Conservation (phyloP, 2,113 vertebrate genomes). For the Pelmatolapia mariae region DNA sequence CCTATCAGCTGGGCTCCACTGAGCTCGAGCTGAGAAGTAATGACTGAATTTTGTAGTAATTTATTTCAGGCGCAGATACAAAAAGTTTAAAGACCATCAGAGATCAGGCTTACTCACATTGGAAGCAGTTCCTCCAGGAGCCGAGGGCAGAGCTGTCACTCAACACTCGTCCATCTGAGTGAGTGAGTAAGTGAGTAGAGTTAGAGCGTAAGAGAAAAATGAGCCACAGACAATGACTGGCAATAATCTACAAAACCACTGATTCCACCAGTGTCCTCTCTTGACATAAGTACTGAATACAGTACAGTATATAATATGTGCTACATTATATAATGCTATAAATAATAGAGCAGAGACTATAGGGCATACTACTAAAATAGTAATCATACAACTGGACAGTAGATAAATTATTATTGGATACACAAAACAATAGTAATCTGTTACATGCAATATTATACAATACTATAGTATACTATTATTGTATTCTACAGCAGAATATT, state of each 20-base stretch:
- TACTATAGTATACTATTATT: not conserved
- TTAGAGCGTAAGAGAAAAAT: not conserved
- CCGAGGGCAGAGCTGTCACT: constrained; percentile 68
- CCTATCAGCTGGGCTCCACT: not conserved
- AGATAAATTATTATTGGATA: not conserved
- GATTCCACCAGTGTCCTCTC: not conserved
- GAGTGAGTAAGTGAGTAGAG: not conserved
- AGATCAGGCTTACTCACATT: constrained; percentile 71
- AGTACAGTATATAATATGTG: not conserved
- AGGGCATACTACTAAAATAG: not conserved
- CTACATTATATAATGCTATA: not conserved
- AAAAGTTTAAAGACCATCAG: not conserved
- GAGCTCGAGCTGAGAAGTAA: not conserved
- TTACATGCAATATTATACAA: not conserved
- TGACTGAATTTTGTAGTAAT: not conserved
- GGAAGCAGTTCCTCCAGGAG: constrained; percentile 82
- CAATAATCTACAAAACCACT: not conserved
- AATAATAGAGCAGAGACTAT: not conserved
- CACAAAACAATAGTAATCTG: not conserved
- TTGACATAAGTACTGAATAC: not conserved
- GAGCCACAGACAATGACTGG: not conserved
- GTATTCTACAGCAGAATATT: not conserved
- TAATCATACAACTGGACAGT: not conserved
- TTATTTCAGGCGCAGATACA: not conserved
- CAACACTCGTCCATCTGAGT: constrained; percentile 76